Base-by-base conservation (phyloP, 2,113 vertebrate species). In the Synodontis membranacea region DNA sequence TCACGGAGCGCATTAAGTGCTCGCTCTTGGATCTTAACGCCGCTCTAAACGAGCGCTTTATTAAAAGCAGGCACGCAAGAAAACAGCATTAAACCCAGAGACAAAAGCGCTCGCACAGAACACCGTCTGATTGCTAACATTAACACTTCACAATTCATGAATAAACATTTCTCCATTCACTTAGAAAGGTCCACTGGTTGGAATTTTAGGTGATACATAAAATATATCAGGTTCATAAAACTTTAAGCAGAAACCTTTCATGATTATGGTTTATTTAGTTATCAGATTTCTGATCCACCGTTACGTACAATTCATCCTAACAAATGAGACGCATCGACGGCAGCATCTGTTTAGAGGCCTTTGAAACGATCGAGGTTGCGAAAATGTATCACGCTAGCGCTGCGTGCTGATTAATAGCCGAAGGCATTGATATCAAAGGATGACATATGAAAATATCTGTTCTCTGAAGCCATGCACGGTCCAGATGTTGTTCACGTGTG, bases 401-500 rank as follows among this genome's bases (percentile, higher is more conserved):
- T 12, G 5, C 7, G 5, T 17, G 8, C 39, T 6, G 7, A 70
- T 0, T 9, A 70, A 23, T 23, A 37, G 17, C 39, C 34, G n/a
- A 10, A 39, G 5, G 28, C 34, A 34, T 14, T 31, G n/a, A 34
- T 34, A n/a, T 31, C 1, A 5, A 66, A 31, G 1, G 14, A 44
- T 15, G 11, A 46, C 21, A 21, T 2, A 23, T n/a, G 25, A 44
- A 5, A 1, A 48, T 17, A 76, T 76, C 74, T 31, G 44, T 17
- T 28, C 48, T 54, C 11, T 39, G 39, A 54, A 56, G 52, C 5
- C 34, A 14, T 3, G 1, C 23, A 15, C 4, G 52, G 48, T 28
- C 52, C 78, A 58, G 78, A 80, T 80, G 78, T 80, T 80, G 37
- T 80, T 39, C 52, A 42, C 2, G 78, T 15, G 39, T 6, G 78